phyloP scores from a whole-genome alignment of 2,113 vertebrate genomes.

The Xenopus borealis region DNA sequence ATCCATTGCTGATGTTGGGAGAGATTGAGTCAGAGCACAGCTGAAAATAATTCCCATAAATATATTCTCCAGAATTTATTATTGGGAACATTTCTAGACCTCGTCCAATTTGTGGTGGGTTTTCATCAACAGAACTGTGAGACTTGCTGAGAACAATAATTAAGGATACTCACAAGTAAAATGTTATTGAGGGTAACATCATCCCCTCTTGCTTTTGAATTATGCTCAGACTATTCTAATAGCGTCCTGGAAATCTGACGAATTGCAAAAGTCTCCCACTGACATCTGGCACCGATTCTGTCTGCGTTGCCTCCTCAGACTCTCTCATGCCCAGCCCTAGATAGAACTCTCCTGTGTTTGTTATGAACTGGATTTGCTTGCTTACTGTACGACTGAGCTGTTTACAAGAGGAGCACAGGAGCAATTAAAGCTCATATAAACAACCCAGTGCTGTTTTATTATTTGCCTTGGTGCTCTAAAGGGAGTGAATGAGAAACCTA shows the following conservation, averaged over 20 bases:
- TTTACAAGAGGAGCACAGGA: background rate
- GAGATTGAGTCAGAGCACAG: too few species aligned
- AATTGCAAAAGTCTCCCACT: slow-evolving; percentile 11
- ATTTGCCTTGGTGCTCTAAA: too few species aligned
- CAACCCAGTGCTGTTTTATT: background rate
- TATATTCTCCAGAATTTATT: too few species aligned
- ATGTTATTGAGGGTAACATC: slow-evolving; percentile 2
- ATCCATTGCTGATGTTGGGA: too few species aligned
- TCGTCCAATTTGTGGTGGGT: too few species aligned
- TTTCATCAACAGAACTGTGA: background rate
- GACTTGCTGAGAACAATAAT: background rate
- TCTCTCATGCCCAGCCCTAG: background rate
- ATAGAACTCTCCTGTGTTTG: background rate
- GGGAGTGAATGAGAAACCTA: too few species aligned
- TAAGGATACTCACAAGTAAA: background rate
- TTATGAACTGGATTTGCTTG: too few species aligned
- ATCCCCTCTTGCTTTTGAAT: background rate
- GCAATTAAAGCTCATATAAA: background rate
- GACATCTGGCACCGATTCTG: slow-evolving; percentile 16
- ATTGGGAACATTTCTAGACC: too few species aligned
- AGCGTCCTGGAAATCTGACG: background rate
- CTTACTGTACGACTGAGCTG: too few species aligned
- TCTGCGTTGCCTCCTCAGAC: background rate
- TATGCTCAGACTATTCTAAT: background rate
- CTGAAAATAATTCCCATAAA: too few species aligned